These are phyloP conservation scores for Apodemus speciosus DNA, from an alignment of 2,113 vertebrate genomes.

Conservation along the genomic window DNA sequence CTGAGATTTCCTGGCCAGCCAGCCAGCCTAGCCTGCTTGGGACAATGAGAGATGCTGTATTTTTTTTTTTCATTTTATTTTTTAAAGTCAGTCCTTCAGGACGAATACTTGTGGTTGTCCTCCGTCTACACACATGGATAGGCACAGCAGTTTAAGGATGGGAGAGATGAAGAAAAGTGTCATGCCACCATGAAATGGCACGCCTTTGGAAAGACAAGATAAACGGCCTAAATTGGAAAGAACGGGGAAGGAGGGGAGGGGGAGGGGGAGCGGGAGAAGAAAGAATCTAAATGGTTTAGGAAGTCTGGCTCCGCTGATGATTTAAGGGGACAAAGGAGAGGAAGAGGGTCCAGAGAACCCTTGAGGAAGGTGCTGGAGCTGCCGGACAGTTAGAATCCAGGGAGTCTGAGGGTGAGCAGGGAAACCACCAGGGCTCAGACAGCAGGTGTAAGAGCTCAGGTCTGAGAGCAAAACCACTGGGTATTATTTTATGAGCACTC, in stretches of 20 bases:
- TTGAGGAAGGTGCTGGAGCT: neutral
- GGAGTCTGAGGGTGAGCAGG: too few species aligned
- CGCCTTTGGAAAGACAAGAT: neutral
- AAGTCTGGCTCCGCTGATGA: neutral
- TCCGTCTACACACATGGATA: neutral
- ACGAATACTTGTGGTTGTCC: neutral
- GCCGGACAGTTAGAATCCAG: too few species aligned
- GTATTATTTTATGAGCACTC: neutral
- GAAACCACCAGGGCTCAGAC: neutral
- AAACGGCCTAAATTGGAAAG: neutral
- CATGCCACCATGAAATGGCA: neutral
- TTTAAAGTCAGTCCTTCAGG: too few species aligned
- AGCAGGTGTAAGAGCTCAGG: too few species aligned
- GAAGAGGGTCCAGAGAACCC: neutral
- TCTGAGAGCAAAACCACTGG: neutral
- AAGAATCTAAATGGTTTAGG: neutral
- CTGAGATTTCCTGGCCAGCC: too few species aligned
- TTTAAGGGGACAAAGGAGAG: neutral
- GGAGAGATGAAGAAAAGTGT: neutral
- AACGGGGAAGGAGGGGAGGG: neutral
- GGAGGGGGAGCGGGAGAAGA: too few species aligned
- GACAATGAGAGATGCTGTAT: neutral
- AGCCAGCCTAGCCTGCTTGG: neutral
- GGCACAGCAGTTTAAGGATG: neutral
- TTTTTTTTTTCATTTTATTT: too few species aligned